Evolutionary conservation across 1,140 invertebrate species (phyloP).

Genomic region (Drosophila melanogaster): DNA sequence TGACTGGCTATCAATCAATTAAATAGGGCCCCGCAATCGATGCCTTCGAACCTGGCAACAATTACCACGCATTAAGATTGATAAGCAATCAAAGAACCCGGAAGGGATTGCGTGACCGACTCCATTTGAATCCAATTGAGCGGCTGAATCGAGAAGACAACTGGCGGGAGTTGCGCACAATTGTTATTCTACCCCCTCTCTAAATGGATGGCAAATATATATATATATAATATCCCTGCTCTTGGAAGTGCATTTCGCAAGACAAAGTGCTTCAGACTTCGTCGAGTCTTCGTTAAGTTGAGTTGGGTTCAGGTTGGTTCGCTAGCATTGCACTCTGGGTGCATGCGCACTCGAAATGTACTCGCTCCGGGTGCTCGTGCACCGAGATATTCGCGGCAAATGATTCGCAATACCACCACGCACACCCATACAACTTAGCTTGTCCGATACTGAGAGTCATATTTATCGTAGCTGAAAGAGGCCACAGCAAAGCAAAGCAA

Average conservation of each 20-base stretch:
- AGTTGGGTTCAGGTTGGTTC: conserved; percentile 30
- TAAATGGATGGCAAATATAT: not conserved
- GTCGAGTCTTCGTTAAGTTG: conserved; percentile 34
- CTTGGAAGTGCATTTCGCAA: conserved; percentile 42
- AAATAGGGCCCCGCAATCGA: conserved; percentile 46
- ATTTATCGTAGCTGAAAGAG: conserved; percentile 54
- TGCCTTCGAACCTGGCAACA: conserved; percentile 46
- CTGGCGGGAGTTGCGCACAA: not conserved
- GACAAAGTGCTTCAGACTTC: conserved; percentile 20
- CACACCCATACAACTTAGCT: not conserved
- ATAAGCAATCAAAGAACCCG: conserved; percentile 34
- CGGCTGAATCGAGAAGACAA: not conserved
- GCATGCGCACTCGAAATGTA: conserved; percentile 73
- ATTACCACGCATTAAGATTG: conserved; percentile 60
- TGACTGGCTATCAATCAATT: conserved; percentile 65
- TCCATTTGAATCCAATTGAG: conserved; percentile 44
- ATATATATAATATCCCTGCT: not conserved
- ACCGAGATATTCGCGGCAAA: conserved; percentile 70
- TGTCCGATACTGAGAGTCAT: conserved; percentile 7
- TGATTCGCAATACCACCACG: conserved; percentile 30
- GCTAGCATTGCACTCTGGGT: conserved; percentile 67
- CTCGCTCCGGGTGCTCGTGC: conserved; percentile 60
- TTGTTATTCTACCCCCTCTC: not conserved
- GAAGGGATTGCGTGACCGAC: conserved; percentile 45
- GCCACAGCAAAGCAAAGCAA: conserved; percentile 23